Evolutionary conservation across 2,888 invertebrate genomes (phyloP).

Genomic region (Drosophila kokeensis): DNA sequence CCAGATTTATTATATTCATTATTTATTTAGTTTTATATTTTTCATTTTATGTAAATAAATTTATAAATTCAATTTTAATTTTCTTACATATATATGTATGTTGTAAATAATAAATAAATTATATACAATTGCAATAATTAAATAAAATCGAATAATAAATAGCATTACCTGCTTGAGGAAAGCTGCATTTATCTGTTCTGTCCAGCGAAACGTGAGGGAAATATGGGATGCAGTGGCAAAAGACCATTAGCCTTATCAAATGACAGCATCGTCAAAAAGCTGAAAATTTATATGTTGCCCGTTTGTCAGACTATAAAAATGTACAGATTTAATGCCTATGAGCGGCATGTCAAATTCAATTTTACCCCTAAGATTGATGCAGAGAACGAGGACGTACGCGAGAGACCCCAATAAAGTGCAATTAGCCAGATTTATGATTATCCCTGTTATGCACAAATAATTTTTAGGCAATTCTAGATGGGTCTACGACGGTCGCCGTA

Average conservation of each 20-base stretch:
- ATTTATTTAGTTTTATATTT: neutral
- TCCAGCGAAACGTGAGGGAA: neutral
- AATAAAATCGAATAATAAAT: neutral
- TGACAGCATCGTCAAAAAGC: conserved; percentile 64
- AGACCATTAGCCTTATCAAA: conserved; percentile 66
- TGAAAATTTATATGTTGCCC: conserved; percentile 66
- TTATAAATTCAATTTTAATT: neutral
- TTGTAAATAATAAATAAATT: neutral
- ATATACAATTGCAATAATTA: neutral
- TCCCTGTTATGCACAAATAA: conserved; percentile 84
- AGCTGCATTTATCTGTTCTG: conserved; percentile 2
- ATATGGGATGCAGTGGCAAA: conserved; percentile 24
- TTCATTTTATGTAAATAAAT: neutral
- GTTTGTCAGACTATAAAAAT: conserved; percentile 57
- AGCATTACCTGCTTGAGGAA: neutral
- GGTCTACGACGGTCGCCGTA: conserved; percentile 43
- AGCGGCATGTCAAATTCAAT: conserved; percentile 80
- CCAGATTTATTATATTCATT: neutral
- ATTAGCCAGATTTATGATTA: conserved; percentile 84
- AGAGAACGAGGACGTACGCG: conserved; percentile 1
- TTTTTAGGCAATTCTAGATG: conserved; percentile 82
- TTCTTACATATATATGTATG: too few relatives aligned
- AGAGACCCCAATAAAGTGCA: conserved; percentile 77
- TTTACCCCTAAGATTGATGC: conserved; percentile 66
- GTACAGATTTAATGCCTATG: conserved; percentile 72